Evolutionary conservation across 2,113 vertebrate genomes (phyloP), one percentile per base, ranked within the genome.

Genomic region (Oreocharis arfaki): DNA sequence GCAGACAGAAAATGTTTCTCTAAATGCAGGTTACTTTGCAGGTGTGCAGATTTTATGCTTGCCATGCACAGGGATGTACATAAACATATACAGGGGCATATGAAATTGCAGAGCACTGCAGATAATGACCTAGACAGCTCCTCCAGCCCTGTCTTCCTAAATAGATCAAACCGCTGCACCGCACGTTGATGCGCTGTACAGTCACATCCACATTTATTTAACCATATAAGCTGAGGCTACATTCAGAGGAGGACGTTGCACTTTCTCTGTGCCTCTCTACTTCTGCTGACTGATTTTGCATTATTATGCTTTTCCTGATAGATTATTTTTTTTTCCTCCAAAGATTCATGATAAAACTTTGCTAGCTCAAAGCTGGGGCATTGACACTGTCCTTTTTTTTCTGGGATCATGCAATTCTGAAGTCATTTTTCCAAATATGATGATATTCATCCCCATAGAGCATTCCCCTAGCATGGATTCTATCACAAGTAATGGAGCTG

Each of bases 11-110:
- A 33, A 70, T 81, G 50, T 89, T 95, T 70, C 82, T 87, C 41
- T 89, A 96, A 91, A 73, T 87, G 53, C 69, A 93, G 94, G 90
- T 97, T 80, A 60, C 75, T 87, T 93, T 86, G 30, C 87, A 90
- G 92, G 90, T 90, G 32, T 78, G 56, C 41, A 70, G 85, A 68
- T 93, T 87, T 96, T 81, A 77, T 64, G 44, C 30, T 82, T 95
- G 37, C 60, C 1, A 0, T 74, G 68, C 55, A 63, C 59, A 65
- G 49, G 57, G 33, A 26, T 50, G 79, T 59, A 57, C 47, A 78
- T 75, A 71, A 92, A 79, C 35, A 24, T 55, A 19, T 5, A 74
- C 13, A 49, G 35, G 67, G 44, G 30, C 4, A 1, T 49, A 49
- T 41, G 65, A 41, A 75, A 56, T 52, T 64, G 65, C 49, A 69